Evolutionary conservation across 2,113 vertebrate species (phyloP), one percentile per base, ranked within the genome.

Genomic region (Camelus bactrianus): DNA sequence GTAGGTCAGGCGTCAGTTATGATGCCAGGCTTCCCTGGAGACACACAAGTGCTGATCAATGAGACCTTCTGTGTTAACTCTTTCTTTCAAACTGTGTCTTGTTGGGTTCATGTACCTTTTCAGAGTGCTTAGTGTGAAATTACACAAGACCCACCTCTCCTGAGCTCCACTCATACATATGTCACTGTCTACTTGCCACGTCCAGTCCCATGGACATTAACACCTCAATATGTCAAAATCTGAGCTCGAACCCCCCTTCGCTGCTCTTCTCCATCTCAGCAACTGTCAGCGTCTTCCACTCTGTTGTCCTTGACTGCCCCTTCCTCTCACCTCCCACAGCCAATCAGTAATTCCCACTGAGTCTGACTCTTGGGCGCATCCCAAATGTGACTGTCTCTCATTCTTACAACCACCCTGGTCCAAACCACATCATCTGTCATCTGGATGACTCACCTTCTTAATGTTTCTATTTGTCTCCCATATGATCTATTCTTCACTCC

Each of bases 71-170:
- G 9, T 62, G 11, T 92, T 92, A 77, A 72, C 30, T 42, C 50
- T 93, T 88, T 91, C 75, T 85, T 82, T 17, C 56, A 73, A 89
- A 26, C 7, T 42, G 56, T 83, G 76, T 72, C 60, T 85, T 52
- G 28, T 11, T 72, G 19, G 82, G 26, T 76, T 86, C 58, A 15
- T n/a, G 26, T 10, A 20, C 52, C 38, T 30, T 69, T 28, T 75
- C 30, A 60, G 67, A 58, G 69, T 67, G 19, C 69, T 88, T 69
- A 80, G 50, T 20, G 6, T 62, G 8, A 69, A 77, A 11, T 42
- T 58, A 72, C 22, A 62, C 42, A 81, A 62, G 67, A 92, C 19
- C 28, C 73, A 26, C 65, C 32, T 58, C 35, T 82, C 22, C 17
- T 93, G 38, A 70, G 42, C 35, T 95, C n/a, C 54, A 38, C 26